Conservation (phyloP, 2,888 invertebrate species). For the Drosophila infuscata region DNA sequence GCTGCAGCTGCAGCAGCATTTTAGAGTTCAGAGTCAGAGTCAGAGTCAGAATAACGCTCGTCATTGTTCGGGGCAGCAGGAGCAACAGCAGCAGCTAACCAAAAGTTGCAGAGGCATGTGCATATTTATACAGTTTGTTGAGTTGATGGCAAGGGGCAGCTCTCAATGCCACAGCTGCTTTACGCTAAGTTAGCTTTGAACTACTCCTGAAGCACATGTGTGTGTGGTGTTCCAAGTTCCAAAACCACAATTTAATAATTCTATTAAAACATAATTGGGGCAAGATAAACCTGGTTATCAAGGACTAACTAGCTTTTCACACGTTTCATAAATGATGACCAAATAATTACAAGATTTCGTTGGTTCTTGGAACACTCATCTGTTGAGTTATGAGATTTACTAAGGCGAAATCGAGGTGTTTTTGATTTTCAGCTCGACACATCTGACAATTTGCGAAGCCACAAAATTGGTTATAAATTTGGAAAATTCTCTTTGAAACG, state of each 20-base stretch:
- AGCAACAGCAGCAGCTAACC: slow-evolving; percentile 37
- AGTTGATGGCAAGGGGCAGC: slow-evolving; percentile 21
- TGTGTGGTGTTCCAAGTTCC: slow-evolving; percentile 27
- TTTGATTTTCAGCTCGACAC: not conserved
- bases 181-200: slow-evolving; percentile 70
- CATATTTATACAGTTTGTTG: slow-evolving; percentile 69
- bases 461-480: not conserved
- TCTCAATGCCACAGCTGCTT: slow-evolving; percentile 46
- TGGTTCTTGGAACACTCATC: not conserved
- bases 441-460: not conserved
- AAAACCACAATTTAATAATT: not conserved
- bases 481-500: not conserved
- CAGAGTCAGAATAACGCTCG: slow-evolving; percentile 40
- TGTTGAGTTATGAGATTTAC: not conserved
- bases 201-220: slow-evolving; percentile 53
- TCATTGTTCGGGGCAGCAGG: slow-evolving; percentile 66
- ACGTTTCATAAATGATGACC: not conserved
- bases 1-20: slow-evolving; percentile 19
- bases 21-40: slow-evolving; percentile 21
- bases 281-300: not conserved
- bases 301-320: not conserved
- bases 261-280: not conserved
- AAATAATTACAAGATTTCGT: not conserved
- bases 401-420: not conserved
- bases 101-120: slow-evolving; percentile 65